phyloP scores from a whole-genome alignment of 2,888 invertebrate species.

The Brachyptera risi region DNA sequence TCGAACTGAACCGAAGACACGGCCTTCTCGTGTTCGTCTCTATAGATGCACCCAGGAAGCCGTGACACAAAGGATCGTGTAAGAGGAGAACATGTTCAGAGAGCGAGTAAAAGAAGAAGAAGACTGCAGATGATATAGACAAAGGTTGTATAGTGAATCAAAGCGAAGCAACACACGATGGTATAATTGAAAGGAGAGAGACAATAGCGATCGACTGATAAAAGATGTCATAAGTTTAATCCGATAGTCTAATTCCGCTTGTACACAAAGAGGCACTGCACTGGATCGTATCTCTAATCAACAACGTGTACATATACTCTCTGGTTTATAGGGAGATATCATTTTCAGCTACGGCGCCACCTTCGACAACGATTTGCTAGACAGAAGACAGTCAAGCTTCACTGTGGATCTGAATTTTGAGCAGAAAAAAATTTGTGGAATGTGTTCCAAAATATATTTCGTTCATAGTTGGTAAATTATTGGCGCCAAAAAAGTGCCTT shows the following conservation, averaged over 20 bases:
- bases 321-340: too few species aligned
- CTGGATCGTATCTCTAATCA: constrained; percentile 14
- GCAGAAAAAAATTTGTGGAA: too few species aligned
- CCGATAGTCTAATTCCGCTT: constrained; percentile 18
- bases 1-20: not conserved
- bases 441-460: too few species aligned
- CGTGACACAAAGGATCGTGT: not conserved
- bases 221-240: constrained; percentile 20
- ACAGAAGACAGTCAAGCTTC: too few species aligned
- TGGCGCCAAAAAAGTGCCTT: too few species aligned
- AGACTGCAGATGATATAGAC: not conserved
- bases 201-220: constrained; percentile 13
- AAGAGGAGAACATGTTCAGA: not conserved
- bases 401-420: too few species aligned
- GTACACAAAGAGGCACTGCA: constrained; percentile 6
- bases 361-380: too few species aligned
- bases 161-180: not conserved
- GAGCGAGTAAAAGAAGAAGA: not conserved
- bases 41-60: not conserved
- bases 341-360: too few species aligned
- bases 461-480: too few species aligned
- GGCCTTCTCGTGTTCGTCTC: not conserved
- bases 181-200: constrained; percentile 17
- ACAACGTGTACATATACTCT: too few species aligned
- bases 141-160: constrained; percentile 3